Percentiles rank a stretch among this genome's conserved stretches.
Evolutionary conservation across 2,113 vertebrate genomes (phyloP).

Genomic region (Alethe castanea): DNA sequence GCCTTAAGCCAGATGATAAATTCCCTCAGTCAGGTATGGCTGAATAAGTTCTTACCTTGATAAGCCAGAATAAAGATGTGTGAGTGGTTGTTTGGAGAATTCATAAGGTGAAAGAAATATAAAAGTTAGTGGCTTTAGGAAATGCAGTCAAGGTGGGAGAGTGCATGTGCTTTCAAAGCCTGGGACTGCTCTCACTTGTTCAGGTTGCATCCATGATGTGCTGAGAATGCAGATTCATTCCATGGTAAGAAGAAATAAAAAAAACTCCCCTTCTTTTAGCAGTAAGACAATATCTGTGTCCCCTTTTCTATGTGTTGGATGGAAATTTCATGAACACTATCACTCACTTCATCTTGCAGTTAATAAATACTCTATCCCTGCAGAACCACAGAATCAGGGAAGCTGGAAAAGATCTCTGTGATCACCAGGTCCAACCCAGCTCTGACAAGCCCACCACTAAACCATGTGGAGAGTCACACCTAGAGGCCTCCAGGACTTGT

Average conservation of each 20-base stretch:
- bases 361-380: background rate
- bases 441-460: background rate
- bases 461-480: background rate
- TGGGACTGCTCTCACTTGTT: background rate
- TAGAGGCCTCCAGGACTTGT: background rate
- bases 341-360: background rate
- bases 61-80: constrained; percentile 28
- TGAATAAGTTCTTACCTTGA: background rate
- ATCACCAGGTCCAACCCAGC: background rate
- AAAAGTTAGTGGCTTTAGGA: background rate
- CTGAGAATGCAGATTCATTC: background rate
- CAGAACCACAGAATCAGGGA: background rate
- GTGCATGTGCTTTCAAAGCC: background rate
- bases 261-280: background rate
- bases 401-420: rapidly evolving
- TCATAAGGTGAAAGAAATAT: background rate
- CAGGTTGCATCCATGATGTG: background rate
- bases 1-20: constrained; percentile 4
- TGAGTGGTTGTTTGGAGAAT: background rate
- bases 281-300: background rate
- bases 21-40: background rate
- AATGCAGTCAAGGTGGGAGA: background rate
- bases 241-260: background rate
- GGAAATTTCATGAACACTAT: background rate
- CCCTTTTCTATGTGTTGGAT: background rate